Conservation (phyloP, 1,140 invertebrate genomes). For the Procambarus virginalis region DNA sequence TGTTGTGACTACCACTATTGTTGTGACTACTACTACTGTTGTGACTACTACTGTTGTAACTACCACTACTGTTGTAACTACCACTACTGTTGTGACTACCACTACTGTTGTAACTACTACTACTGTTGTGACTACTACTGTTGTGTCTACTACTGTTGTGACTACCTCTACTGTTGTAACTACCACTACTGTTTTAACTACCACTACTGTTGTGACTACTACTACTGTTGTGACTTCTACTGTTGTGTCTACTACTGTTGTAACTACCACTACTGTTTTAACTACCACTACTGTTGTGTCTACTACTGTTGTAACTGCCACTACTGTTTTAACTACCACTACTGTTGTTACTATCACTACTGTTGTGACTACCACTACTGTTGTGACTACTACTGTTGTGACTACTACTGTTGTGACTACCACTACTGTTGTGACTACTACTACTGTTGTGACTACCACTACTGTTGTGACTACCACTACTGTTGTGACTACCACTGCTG, state of each 20-base stretch:
- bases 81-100: too few species aligned
- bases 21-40: too few species aligned
- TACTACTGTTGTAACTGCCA: slow-evolving; percentile 12
- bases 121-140: too few species aligned
- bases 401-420: not conserved
- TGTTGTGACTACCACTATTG: too few species aligned
- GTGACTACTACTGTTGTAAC: not conserved
- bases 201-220: not conserved
- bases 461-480: not conserved
- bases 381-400: slow-evolving; percentile 3
- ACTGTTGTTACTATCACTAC: slow-evolving; percentile 3
- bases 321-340: not conserved
- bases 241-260: too few species aligned
- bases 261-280: not conserved
- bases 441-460: not conserved
- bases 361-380: not conserved
- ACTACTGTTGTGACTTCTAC: not conserved
- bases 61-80: too few species aligned
- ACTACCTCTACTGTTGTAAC: not conserved
- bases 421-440: not conserved
- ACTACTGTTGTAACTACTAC: too few species aligned
- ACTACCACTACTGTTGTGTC: slow-evolving; percentile 5
- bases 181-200: not conserved
- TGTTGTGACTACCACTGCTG: not conserved
- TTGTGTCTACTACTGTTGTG: too few species aligned